Evolutionary conservation across 1,140 invertebrate species (phyloP).

Genomic region (Drosophila nasuta): DNA sequence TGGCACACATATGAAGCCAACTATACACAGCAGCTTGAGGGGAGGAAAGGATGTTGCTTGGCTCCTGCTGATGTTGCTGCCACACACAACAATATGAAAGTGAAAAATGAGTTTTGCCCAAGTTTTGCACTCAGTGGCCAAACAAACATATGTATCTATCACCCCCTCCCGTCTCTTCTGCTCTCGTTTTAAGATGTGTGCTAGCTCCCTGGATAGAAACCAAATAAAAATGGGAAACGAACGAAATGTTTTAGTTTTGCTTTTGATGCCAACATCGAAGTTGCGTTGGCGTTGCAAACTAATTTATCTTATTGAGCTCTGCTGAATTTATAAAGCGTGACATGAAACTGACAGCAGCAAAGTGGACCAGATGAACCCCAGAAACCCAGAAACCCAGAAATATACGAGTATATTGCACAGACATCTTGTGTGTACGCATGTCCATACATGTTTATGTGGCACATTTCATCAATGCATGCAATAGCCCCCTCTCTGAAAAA

Average conservation of each 20-base stretch:
- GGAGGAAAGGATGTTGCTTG: slow-evolving; percentile 18
- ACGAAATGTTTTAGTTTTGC: slow-evolving; percentile 63
- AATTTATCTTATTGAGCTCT: slow-evolving; percentile 74
- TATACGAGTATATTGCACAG: neutral
- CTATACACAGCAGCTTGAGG: slow-evolving; percentile 13
- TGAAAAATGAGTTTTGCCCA: slow-evolving; percentile 77
- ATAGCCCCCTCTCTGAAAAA: neutral
- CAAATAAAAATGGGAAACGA: slow-evolving; percentile 15
- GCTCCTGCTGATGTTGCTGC: slow-evolving; percentile 19
- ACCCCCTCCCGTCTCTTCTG: neutral
- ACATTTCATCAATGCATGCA: slow-evolving; percentile 28
- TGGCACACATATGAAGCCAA: slow-evolving; percentile 52
- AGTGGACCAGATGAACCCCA: slow-evolving; percentile 32
- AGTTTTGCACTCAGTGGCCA: slow-evolving; percentile 61
- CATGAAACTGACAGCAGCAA: slow-evolving; percentile 42
- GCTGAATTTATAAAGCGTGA: slow-evolving; percentile 60
- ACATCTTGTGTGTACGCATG: neutral
- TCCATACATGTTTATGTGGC: neutral
- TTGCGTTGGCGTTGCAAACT: slow-evolving; percentile 61
- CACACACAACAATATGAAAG: slow-evolving; percentile 73
- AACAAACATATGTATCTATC: slow-evolving; percentile 18
- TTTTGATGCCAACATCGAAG: slow-evolving; percentile 63
- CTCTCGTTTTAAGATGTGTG: slow-evolving; percentile 22
- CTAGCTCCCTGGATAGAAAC: slow-evolving; percentile 3
- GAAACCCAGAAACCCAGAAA: neutral